phyloP scores from a whole-genome alignment of 2,888 invertebrate species.

The Odontothrips loti region DNA sequence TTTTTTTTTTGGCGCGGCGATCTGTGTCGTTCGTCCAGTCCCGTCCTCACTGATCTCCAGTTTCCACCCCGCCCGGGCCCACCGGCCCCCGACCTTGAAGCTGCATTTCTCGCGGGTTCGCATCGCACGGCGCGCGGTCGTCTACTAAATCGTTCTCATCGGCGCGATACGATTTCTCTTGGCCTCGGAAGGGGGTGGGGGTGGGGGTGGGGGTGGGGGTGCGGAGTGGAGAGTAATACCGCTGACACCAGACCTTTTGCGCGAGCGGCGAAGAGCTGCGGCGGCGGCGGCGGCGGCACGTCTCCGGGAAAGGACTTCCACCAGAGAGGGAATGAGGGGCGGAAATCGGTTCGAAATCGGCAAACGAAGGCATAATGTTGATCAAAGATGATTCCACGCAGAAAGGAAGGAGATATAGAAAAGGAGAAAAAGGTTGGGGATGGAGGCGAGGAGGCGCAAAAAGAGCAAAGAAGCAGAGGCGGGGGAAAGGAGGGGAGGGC shows the following conservation, averaged over 20 bases:
- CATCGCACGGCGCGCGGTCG: neutral
- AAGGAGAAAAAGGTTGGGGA: neutral
- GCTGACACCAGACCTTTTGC: neutral
- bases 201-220: neutral
- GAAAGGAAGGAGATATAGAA: neutral
- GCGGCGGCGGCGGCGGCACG: no score
- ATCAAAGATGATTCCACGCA: slow-evolving; percentile 20
- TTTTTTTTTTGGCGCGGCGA: neutral
- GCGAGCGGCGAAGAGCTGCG: no score
- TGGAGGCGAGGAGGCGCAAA: neutral
- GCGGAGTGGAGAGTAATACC: neutral
- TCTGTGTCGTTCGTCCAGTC: neutral
- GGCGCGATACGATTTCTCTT: neutral
- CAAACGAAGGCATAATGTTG: slow-evolving; percentile 13
- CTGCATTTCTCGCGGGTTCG: neutral
- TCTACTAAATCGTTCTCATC: neutral
- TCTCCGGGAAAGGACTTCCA: no score
- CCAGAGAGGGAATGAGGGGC: no score
- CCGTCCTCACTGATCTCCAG: neutral
- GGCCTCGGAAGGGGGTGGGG: neutral
- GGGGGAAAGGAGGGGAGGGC: neutral
- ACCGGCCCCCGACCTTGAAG: neutral
- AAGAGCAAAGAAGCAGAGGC: neutral
- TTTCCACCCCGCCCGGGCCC: neutral
- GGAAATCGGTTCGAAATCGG: neutral